These are phyloP conservation scores for Pterostichus madidus DNA, from an alignment of 2,888 invertebrate genomes.

Conservation along the genomic window DNA sequence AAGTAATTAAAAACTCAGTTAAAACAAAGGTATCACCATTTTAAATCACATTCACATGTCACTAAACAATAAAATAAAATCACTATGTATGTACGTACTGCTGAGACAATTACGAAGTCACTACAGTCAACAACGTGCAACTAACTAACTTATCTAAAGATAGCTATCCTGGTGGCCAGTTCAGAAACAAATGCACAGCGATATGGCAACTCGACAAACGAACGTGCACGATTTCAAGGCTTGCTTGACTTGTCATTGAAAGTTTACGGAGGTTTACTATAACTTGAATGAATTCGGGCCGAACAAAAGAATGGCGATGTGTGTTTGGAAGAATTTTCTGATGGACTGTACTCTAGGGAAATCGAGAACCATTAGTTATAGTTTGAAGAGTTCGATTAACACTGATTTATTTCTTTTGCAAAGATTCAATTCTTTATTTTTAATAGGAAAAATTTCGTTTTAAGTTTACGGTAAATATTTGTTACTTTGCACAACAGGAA, in stretches of 20 bases:
- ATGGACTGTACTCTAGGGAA: no score
- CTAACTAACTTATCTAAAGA: slow-evolving; percentile 55
- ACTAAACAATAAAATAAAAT: background rate
- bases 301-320: no score
- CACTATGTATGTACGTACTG: background rate
- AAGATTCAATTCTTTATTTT: no score
- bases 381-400: no score
- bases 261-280: slow-evolving; percentile 20
- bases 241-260: slow-evolving; percentile 54
- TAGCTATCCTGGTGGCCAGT: slow-evolving; percentile 45
- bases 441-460: no score
- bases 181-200: slow-evolving; percentile 55
- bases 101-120: background rate
- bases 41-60: slow-evolving; percentile 41
- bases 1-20: slow-evolving; percentile 4
- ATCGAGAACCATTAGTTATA: no score
- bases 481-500: no score
- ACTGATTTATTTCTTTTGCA: no score
- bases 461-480: no score
- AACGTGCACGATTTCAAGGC: slow-evolving; percentile 48
- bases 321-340: no score
- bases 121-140: background rate
- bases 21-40: background rate
- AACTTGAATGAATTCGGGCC: no score
- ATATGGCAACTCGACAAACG: slow-evolving; percentile 15